Evolutionary conservation across 1,140 invertebrate species (phyloP).

Genomic region (Musca vetustissima): DNA sequence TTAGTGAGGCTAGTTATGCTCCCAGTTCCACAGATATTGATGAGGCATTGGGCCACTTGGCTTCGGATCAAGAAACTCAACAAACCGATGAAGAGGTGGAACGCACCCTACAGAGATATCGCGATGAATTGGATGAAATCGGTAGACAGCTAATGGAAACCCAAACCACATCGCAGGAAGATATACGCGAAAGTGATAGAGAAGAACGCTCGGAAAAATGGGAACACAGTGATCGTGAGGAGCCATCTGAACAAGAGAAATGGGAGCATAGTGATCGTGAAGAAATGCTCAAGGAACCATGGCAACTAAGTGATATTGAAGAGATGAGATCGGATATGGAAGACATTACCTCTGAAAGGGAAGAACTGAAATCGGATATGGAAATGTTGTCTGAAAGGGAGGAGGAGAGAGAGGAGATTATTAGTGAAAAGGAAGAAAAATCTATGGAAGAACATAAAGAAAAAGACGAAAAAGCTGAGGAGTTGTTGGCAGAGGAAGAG

Average conservation of each 20-base stretch:
- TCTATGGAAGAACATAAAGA: slow-evolving; percentile 25
- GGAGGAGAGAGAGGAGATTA: slow-evolving; percentile 44
- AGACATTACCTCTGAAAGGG: slow-evolving; percentile 31
- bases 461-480: slow-evolving; percentile 3
- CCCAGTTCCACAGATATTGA: slow-evolving; percentile 46
- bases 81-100: slow-evolving; percentile 46
- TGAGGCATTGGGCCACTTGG: slow-evolving; percentile 41
- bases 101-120: slow-evolving; percentile 35
- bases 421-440: slow-evolving; percentile 12
- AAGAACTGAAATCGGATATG: not conserved
- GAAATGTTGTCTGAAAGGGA: slow-evolving; percentile 31
- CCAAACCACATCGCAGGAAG: slow-evolving; percentile 7
- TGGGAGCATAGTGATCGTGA: slow-evolving; percentile 25
- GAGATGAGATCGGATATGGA: slow-evolving; percentile 35
- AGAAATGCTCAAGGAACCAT: slow-evolving; percentile 2
- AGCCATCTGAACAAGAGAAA: slow-evolving; percentile 10
- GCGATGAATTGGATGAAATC: slow-evolving; percentile 38
- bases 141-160: slow-evolving; percentile 5
- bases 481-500: slow-evolving; percentile 1
- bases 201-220: not conserved
- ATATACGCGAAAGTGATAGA: slow-evolving; percentile 12
- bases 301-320: slow-evolving; percentile 19
- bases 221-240: slow-evolving; percentile 1
- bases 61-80: slow-evolving; percentile 42
- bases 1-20: slow-evolving; percentile 42